A percentile compares a stretch with the other conserved stretches of the same genome.
These are phyloP conservation scores for Amaurobius ferox DNA, from an alignment of 2,888 invertebrate species.

Conservation along the genomic window DNA sequence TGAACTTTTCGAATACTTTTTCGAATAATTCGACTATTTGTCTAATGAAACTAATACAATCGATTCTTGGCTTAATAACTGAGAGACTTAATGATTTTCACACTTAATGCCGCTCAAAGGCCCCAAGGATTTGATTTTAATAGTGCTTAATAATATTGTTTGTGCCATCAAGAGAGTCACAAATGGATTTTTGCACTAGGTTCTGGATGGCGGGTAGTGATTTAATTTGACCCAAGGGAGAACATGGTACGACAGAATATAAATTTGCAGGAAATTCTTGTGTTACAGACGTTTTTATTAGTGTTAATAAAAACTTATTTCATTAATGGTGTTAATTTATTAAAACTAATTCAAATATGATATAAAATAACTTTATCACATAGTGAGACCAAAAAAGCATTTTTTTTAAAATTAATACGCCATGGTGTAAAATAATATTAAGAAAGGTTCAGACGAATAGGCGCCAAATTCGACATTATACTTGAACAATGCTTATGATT, in stretches of 20 bases:
- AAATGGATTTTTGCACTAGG: constrained; percentile 65
- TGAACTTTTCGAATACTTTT: constrained; percentile 34
- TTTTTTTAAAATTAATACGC: too few relatives aligned
- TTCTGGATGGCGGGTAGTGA: constrained; percentile 52
- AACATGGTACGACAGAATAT: background rate
- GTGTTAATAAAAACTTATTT: too few relatives aligned
- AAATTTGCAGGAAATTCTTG: background rate
- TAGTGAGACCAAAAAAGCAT: too few relatives aligned
- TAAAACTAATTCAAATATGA: too few relatives aligned
- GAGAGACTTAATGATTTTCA: constrained; percentile 50
- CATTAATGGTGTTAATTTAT: too few relatives aligned
- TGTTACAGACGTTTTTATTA: too few relatives aligned
- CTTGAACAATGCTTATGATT: too few relatives aligned
- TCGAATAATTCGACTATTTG: constrained; percentile 57
- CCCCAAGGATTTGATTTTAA: constrained; percentile 67
- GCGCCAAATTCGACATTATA: too few relatives aligned
- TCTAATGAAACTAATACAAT: constrained; percentile 70
- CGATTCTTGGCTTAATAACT: constrained; percentile 22
- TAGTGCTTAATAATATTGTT: constrained; percentile 65
- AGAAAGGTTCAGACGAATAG: too few relatives aligned
- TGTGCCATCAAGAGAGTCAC: constrained; percentile 44
- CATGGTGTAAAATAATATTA: too few relatives aligned
- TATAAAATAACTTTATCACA: too few relatives aligned
- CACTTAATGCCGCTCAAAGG: constrained; percentile 37
- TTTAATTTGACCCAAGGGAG: constrained; percentile 46